These are phyloP conservation scores for Silurus lanzhouensis DNA, from an alignment of 2,797 vertebrate species.

Conservation along the genomic window DNA sequence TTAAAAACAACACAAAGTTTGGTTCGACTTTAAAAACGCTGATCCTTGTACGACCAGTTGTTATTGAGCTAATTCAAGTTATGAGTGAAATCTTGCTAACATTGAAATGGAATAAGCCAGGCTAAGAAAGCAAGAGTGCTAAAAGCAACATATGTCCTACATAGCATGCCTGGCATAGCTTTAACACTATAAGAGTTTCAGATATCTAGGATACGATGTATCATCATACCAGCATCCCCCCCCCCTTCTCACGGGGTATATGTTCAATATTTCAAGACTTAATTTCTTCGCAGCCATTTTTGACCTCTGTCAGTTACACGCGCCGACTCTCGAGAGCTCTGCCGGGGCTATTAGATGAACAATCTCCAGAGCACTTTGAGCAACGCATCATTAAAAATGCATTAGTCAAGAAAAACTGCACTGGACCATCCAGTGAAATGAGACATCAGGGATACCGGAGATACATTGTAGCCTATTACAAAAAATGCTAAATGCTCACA, in stretches of 20 bases:
- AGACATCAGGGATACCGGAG: constrained; percentile 44
- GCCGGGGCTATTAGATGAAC: constrained; percentile 40
- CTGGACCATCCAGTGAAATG: constrained; percentile 52
- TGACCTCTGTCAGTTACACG: constrained; percentile 35
- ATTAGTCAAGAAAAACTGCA: constrained; percentile 60
- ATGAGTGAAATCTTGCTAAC: too few relatives aligned
- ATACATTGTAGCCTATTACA: constrained; percentile 38
- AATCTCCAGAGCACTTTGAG: constrained; percentile 42
- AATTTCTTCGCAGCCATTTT: constrained; percentile 1
- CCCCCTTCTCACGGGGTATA: neutral
- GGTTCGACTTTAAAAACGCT: neutral
- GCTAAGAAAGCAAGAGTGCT: too few relatives aligned
- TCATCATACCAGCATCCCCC: neutral
- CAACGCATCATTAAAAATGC: constrained; percentile 61
- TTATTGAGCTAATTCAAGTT: neutral
- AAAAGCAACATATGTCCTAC: neutral
- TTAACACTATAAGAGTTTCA: neutral
- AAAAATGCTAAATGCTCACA: constrained; percentile 35
- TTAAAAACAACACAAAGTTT: neutral
- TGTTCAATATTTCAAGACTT: constrained; percentile 26
- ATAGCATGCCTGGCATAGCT: neutral
- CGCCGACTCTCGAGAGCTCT: constrained; percentile 54
- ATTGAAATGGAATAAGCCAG: too few relatives aligned
- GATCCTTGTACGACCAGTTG: neutral
- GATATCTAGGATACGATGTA: neutral